phyloP scores from a whole-genome alignment of 2,888 invertebrate species.

The Eupithecia inturbata region DNA sequence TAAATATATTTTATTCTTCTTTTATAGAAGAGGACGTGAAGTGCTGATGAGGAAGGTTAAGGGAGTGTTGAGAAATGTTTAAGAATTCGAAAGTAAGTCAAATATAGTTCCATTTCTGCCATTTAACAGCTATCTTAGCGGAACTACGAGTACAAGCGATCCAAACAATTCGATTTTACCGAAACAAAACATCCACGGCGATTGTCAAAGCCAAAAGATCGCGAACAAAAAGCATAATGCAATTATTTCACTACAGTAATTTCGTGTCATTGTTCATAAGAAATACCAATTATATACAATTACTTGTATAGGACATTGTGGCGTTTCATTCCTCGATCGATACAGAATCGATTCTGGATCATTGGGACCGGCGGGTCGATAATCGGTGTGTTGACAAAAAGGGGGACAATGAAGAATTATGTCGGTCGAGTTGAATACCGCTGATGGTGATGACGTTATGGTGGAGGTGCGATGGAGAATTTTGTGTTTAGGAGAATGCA shows the following conservation, averaged over 20 bases:
- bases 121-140: slow-evolving; percentile 22
- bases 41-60: background rate
- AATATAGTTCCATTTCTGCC: slow-evolving; percentile 1
- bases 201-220: slow-evolving; percentile 68
- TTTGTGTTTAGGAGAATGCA: slow-evolving; percentile 18
- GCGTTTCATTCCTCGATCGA: slow-evolving; percentile 75
- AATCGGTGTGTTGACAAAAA: slow-evolving; percentile 65
- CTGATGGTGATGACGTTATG: slow-evolving; percentile 29
- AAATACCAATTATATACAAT: slow-evolving; percentile 84
- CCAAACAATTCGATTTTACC: slow-evolving; percentile 57
- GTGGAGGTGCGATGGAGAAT: slow-evolving; percentile 38
- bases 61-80: background rate
- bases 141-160: slow-evolving; percentile 37
- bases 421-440: slow-evolving; percentile 41
- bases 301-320: slow-evolving; percentile 82
- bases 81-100: background rate
- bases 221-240: slow-evolving; percentile 67
- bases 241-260: slow-evolving; percentile 82
- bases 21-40: background rate
- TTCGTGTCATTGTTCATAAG: slow-evolving; percentile 82
- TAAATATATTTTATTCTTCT: too few relatives aligned
- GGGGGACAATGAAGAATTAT: slow-evolving; percentile 71
- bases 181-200: slow-evolving; percentile 65
- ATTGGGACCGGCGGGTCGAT: slow-evolving; percentile 64
- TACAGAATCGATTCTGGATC: slow-evolving; percentile 74